These are phyloP conservation scores for Coluber constrictor DNA, from an alignment of 2,797 vertebrate species.

Conservation along the genomic window DNA sequence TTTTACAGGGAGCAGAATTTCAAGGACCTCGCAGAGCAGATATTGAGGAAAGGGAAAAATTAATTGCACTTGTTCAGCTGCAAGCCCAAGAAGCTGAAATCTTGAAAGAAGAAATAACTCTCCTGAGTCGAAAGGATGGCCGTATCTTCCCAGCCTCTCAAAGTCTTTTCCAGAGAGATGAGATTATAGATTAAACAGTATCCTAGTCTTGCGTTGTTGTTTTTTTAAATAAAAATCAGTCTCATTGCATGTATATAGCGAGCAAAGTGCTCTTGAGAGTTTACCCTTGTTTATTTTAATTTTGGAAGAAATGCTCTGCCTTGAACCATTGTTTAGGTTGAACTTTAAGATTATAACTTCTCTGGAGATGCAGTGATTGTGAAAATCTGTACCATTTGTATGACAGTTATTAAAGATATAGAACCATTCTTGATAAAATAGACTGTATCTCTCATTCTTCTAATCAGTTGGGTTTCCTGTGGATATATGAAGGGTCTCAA, in stretches of 20 bases:
- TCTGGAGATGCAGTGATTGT: too few relatives aligned
- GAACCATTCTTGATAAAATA: background rate
- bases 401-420: background rate
- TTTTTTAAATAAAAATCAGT: background rate
- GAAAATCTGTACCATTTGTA: background rate
- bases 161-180: conserved; percentile 1
- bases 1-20: conserved; percentile 73
- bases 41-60: conserved; percentile 60
- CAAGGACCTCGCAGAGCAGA: conserved; percentile 62
- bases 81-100: conserved; percentile 59
- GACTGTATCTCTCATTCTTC: background rate
- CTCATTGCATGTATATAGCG: background rate
- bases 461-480: background rate
- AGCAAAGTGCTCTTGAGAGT: background rate
- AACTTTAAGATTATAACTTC: background rate
- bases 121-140: conserved; percentile 68
- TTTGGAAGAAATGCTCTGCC: background rate
- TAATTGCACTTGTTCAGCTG: conserved; percentile 66
- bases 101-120: conserved; percentile 73
- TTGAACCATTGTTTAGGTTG: background rate
- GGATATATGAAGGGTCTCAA: background rate
- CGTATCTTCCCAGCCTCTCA: conserved; percentile 66
- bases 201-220: background rate
- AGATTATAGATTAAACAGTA: conserved; percentile 9
- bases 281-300: background rate